Evolutionary conservation across 2,888 invertebrate species (phyloP).

Genomic region (Mythimna loreyi): DNA sequence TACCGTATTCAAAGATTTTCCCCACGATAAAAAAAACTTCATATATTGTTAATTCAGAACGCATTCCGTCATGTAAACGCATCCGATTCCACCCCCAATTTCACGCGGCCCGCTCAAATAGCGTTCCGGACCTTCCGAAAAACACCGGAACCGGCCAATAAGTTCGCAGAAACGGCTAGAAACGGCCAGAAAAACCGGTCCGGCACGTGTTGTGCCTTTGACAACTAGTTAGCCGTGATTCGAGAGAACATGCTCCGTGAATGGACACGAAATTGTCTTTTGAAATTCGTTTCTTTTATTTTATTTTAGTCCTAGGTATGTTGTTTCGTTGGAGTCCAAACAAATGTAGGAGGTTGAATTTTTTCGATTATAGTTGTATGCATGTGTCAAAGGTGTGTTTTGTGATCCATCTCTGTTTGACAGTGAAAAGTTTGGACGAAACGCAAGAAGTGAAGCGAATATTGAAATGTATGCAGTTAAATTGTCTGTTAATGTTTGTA

Average conservation of each 20-base stretch:
- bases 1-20: no score
- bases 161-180: slow-evolving; percentile 40
- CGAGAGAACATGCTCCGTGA: slow-evolving; percentile 48
- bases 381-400: slow-evolving; percentile 9
- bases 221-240: slow-evolving; percentile 64
- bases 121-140: slow-evolving; percentile 36
- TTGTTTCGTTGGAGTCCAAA: slow-evolving; percentile 34
- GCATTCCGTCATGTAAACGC: slow-evolving; percentile 22
- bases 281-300: slow-evolving; percentile 31
- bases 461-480: no score
- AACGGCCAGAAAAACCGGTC: slow-evolving; percentile 52
- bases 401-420: not conserved
- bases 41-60: slow-evolving; percentile 2
- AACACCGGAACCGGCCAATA: slow-evolving; percentile 50
- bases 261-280: slow-evolving; percentile 60
- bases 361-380: slow-evolving; percentile 25
- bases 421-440: not conserved
- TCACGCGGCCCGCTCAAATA: slow-evolving; percentile 43
- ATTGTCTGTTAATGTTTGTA: no score
- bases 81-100: slow-evolving; percentile 36
- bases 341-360: slow-evolving; percentile 6
- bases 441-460: no score
- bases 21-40: no score
- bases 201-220: slow-evolving; percentile 61
- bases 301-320: slow-evolving; percentile 7